These are phyloP conservation scores for Oryzias javanicus DNA, from an alignment of 2,113 vertebrate species.

Conservation along the genomic window DNA sequence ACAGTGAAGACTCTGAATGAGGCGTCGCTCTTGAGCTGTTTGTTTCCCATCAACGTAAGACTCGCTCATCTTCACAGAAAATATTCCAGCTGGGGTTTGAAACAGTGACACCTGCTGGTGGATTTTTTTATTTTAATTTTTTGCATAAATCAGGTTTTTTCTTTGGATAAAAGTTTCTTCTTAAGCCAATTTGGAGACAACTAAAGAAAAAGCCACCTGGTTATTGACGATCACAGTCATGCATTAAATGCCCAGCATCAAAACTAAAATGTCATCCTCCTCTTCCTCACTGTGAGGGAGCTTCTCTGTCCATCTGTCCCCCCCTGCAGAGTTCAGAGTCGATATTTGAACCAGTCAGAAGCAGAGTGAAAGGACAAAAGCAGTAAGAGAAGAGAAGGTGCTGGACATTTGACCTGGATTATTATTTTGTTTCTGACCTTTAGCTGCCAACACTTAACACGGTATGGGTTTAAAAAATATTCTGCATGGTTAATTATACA, in stretches of 20 bases:
- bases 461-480: no score
- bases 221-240: no score
- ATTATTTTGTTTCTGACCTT: neutral
- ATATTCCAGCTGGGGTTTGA: neutral
- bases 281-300: neutral
- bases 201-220: no score
- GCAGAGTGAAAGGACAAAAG: neutral
- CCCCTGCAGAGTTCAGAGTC: slow-evolving; percentile 6
- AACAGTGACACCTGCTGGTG: neutral
- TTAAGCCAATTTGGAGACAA: no score
- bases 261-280: neutral
- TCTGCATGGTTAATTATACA: no score
- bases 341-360: neutral
- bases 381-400: neutral
- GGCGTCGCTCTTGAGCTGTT: neutral
- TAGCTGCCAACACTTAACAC: no score
- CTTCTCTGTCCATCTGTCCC: neutral
- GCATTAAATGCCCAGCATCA: no score
- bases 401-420: neutral
- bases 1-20: neutral
- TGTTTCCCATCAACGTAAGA: no score
- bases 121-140: neutral
- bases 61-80: neutral
- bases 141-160: neutral
- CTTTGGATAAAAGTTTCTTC: no score